Evolutionary conservation across 2,888 invertebrate genomes (phyloP).

Genomic region (Rhyacophila evoluta): DNA sequence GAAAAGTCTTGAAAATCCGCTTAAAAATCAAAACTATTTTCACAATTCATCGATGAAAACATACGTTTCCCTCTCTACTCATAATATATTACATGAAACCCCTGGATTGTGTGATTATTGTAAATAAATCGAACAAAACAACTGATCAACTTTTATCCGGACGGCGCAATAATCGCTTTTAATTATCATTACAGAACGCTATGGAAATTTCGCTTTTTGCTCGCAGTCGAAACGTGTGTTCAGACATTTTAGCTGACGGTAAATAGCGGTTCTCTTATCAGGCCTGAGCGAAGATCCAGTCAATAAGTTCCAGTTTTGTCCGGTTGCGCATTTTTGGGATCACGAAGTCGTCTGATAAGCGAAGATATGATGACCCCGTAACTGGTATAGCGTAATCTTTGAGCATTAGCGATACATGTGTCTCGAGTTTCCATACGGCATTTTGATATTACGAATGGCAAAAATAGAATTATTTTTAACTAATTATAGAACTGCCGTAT

Average conservation of each 20-base stretch:
- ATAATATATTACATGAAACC: slow-evolving; percentile 23
- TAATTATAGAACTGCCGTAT: slow-evolving; percentile 1
- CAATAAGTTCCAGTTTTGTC: slow-evolving; percentile 69
- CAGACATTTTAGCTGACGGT: slow-evolving; percentile 28
- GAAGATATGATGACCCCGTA: slow-evolving; percentile 63
- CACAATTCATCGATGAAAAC: slow-evolving; percentile 6
- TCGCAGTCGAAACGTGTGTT: slow-evolving; percentile 30
- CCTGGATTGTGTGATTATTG: slow-evolving; percentile 38
- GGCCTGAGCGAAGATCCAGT: slow-evolving; percentile 59
- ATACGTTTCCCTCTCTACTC: slow-evolving; percentile 46
- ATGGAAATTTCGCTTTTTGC: background rate
- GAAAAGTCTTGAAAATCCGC: background rate
- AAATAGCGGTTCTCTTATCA: slow-evolving; percentile 57
- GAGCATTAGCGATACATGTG: background rate
- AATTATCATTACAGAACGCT: background rate
- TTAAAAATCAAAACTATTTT: background rate
- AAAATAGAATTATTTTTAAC: slow-evolving; percentile 3
- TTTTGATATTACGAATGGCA: background rate
- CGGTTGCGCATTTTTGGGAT: slow-evolving; percentile 71
- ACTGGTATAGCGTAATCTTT: slow-evolving; percentile 58
- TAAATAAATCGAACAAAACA: slow-evolving; percentile 36
- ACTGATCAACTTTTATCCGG: slow-evolving; percentile 32
- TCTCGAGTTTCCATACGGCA: background rate
- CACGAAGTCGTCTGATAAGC: slow-evolving; percentile 71
- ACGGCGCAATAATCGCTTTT: slow-evolving; percentile 1